Evolutionary conservation across 2,888 invertebrate species (phyloP), one percentile per base, ranked within the genome.

Genomic region (Agriopis leucophaearia): DNA sequence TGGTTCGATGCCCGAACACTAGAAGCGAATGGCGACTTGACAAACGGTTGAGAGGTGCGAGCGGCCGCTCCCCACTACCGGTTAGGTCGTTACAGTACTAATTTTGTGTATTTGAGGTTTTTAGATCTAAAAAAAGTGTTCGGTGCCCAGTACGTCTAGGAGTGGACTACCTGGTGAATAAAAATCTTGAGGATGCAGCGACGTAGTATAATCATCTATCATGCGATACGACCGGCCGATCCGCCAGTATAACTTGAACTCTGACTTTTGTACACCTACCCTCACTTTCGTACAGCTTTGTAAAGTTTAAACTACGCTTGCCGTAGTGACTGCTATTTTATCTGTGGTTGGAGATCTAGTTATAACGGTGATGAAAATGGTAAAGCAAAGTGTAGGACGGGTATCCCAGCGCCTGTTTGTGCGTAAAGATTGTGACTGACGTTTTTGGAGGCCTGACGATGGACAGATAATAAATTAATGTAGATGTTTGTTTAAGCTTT

Each of bases 181-280:
- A n/a, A n/a, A n/a, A n/a, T n/a, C n/a, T n/a, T n/a, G n/a, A n/a
- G n/a, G n/a, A n/a, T n/a, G n/a, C n/a, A n/a, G n/a, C n/a, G n/a
- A n/a, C n/a, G n/a, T n/a, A n/a, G n/a, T n/a, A n/a, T n/a, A n/a
- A 93, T 92, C 91, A 92, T 92, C 91, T 92, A 90, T 92, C 92
- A 93, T 90, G 88, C 86, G 87, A 88, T 82, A 86, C 83, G 86
- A 84, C 80, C 82, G 83, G 83, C 81, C 81, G 81, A 77, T 78
- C 75, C 82, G 63, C 92, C 90, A 89, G 55, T 74, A 69, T 81
- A 76, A 42, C 69, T 61, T 56, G 90, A 84, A 77, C 91, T 83
- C 77, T 79, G 78, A 70, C 73, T 73, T 76, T 76, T 78, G 80
- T 79, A 71, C 65, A 57, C 74, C 56, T 60, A 51, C 64, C 59